Conservation (phyloP, 2,797 vertebrate genomes). For the Staurois parvus region DNA sequence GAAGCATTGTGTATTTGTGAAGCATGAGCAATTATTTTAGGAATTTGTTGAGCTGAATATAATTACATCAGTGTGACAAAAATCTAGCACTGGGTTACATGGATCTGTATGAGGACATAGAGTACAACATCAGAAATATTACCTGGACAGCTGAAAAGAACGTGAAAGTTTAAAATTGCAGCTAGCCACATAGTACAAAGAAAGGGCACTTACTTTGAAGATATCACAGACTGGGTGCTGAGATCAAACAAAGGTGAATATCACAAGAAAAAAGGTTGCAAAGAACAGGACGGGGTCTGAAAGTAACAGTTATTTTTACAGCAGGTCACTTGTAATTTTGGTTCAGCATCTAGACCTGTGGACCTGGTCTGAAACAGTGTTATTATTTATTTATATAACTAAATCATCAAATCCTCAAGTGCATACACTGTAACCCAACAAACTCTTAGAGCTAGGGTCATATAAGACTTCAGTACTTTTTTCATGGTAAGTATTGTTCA, state of each 20-base stretch:
- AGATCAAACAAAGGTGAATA: slow-evolving; percentile 34
- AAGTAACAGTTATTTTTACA: slow-evolving; percentile 12
- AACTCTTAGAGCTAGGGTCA: background rate
- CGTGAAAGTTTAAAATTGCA: background rate
- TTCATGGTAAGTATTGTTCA: background rate
- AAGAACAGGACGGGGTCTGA: background rate
- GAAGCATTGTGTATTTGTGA: too few species aligned
- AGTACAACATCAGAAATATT: slow-evolving; percentile 2
- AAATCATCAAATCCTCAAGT: background rate
- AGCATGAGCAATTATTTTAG: background rate
- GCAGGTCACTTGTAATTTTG: slow-evolving; percentile 8
- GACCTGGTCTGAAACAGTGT: background rate
- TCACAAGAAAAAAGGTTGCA: slow-evolving; percentile 17
- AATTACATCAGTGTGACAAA: background rate
- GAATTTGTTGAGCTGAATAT: background rate
- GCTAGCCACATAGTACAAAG: slow-evolving; percentile 3
- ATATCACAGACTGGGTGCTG: slow-evolving; percentile 4
- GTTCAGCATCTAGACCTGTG: background rate
- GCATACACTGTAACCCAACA: background rate
- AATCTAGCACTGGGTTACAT: background rate
- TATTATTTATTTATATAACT: background rate
- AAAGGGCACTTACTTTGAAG: slow-evolving; percentile 32
- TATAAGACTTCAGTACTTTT: background rate
- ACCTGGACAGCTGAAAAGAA: slow-evolving; percentile 10
- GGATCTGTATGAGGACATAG: background rate